A percentile compares a stretch with the other conserved stretches of the same genome.
Conservation (phyloP, 1,140 invertebrate genomes). For the Paracyclopina nana region DNA sequence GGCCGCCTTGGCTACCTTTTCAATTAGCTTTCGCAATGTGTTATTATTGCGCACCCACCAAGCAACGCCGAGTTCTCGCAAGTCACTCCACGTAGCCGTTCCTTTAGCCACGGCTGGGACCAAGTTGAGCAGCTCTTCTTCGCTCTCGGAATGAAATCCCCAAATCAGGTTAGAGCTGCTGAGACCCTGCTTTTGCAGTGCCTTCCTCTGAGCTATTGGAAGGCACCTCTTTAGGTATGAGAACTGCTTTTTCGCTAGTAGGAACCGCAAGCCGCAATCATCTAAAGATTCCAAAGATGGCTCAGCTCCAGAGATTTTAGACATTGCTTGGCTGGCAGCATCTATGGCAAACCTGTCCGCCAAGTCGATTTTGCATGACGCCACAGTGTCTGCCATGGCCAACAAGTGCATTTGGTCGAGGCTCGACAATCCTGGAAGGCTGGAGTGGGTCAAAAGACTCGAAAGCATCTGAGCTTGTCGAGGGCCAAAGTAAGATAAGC, state of each 20-base stretch:
- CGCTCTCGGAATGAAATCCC: constrained; percentile 97
- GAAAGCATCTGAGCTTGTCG: constrained; percentile 38
- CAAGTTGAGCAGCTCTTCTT: constrained; percentile 76
- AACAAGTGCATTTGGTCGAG: constrained; percentile 98
- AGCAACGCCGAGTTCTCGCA: constrained; percentile 77
- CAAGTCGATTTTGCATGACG: constrained; percentile 69
- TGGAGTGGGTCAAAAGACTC: constrained; percentile 77
- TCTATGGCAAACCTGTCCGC: constrained; percentile 60
- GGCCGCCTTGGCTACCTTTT: constrained; percentile 74
- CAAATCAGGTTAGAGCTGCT: constrained; percentile 84
- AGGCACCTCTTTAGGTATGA: constrained; percentile 81
- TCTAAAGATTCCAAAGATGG: constrained; percentile 45
- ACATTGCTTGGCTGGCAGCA: constrained; percentile 44
- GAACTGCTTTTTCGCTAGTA: constrained; percentile 93
- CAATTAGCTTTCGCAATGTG: constrained; percentile 60
- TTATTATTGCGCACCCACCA: constrained; percentile 89
- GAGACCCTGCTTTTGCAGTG: constrained; percentile 71
- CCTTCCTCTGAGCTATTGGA: constrained; percentile 60
- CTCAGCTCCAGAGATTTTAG: constrained; percentile 32
- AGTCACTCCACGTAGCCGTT: constrained; percentile 59
- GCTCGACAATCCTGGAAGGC: constrained; percentile 84
- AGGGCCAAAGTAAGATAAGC: constrained; percentile 24
- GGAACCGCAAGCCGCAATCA: constrained; percentile 86
- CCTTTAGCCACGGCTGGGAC: constrained; percentile 51
- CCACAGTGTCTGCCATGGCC: constrained; percentile 90